Conservation (phyloP, 2,113 vertebrate species). For the Marmota flaviventris region DNA sequence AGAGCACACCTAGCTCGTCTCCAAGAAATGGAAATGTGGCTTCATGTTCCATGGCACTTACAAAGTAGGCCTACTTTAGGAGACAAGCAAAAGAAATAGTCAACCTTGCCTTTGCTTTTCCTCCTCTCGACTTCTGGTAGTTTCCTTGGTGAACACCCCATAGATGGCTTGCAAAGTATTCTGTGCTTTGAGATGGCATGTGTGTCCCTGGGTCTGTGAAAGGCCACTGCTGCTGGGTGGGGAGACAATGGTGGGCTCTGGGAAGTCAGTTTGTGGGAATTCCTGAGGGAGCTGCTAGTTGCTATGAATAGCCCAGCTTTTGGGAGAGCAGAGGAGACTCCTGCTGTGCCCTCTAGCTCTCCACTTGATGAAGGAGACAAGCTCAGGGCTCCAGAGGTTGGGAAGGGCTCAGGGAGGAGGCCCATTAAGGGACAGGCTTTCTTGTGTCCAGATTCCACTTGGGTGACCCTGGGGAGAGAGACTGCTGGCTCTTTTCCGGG, state of each 20-base stretch:
- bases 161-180: background rate
- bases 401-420: conserved; percentile 66
- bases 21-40: background rate
- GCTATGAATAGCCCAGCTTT: conserved; percentile 81
- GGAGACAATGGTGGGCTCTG: conserved; percentile 58
- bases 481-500: conserved; percentile 72
- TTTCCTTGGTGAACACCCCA: background rate
- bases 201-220: conserved; percentile 49
- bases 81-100: background rate
- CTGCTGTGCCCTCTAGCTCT: conserved; percentile 74
- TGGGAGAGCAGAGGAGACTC: conserved; percentile 54
- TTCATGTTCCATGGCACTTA: background rate
- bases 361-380: conserved; percentile 67
- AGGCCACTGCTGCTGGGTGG: background rate
- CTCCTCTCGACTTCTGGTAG: background rate
- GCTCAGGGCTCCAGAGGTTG: conserved; percentile 69
- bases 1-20: background rate
- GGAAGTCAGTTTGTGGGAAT: conserved; percentile 65
- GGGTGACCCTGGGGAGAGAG: conserved; percentile 81
- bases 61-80: background rate
- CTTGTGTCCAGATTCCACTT: conserved; percentile 83
- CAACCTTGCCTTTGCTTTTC: background rate
- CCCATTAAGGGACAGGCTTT: conserved; percentile 77
- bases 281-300: conserved; percentile 64
- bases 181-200: conserved; percentile 4